Evolutionary conservation across 2,888 invertebrate genomes (phyloP), one percentile per base, ranked within the genome.

Genomic region (Mactromeris polynyma): DNA sequence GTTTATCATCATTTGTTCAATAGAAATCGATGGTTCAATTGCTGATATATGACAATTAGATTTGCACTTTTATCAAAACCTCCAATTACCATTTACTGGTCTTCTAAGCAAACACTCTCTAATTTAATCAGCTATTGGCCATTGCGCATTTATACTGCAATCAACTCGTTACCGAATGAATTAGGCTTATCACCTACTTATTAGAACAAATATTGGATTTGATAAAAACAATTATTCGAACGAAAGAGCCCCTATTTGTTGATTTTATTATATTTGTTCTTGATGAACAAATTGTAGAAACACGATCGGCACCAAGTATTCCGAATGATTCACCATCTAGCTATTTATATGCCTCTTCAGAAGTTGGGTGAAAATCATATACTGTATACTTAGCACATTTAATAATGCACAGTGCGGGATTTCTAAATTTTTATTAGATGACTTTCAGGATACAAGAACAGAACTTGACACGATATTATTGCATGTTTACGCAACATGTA

Each of bases 151-250:
- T 86, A 82, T 79, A 78, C 73, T 31, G 51, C 87, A 77, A 90
- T 87, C 83, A 58, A 88, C 58, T 81, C 83, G 85, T 85, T 79
- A 83, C 86, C 31, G 73, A 54, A 54, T 58, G 64, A 81, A 64
- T 54, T 31, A n/a, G 83, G 33, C 88, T 92, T 92, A 92, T 90
- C 92, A 89, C 90, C 51, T 90, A 89, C 92, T 88, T 88, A 90
- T 82, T 82, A 87, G 81, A 78, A 77, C 81, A 90, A 90, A 90
- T 88, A 89, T 64, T 33, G 86, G 87, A 83, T 85, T 85, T 69
- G 92, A 92, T 92, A 92, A 92, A 73, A 92, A 92, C 89, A 92
- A 92, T 92, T 92, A 92, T 84, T 79, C 46, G 36, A 79, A 79
- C 69, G 64, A 31, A 31, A 46, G n/a, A 21, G 26, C 40, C 36